Evolutionary conservation across 2,797 vertebrate species (phyloP), one percentile per base, ranked within the genome.

Genomic region (Botia kubotai): DNA sequence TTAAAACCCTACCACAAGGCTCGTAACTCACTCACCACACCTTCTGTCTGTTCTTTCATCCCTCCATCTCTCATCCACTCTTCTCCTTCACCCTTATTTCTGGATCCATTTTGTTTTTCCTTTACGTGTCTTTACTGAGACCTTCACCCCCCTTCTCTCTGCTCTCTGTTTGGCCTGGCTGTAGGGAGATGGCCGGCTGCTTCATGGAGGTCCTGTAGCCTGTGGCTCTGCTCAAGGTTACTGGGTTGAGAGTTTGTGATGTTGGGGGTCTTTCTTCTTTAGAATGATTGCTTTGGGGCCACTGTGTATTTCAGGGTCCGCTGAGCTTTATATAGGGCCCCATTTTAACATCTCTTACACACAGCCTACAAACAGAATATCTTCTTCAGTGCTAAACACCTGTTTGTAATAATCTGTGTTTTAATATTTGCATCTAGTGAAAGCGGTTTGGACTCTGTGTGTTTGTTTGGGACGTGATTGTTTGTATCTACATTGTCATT

Each of bases 131-230:
- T 23, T 65, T 11, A 36, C 65, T 50, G 3, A 36, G 62, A n/a
- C 33, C 16, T n/a, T 2, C 14, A 7, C 26, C 23, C 65, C 52
- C 48, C 1, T 39, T 52, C 19, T 29, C 68, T 63, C 39, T 16
- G 1, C 14, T 58, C 57, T 75, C 52, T 72, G 66, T 82, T 71
- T 57, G 48, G 60, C 48, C 48, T 23, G 39, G 39, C 65, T 77
- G 48, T 48, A 67, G 46, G 70, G 66, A 79, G 46, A 84, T 55
- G 36, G 29, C 73, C n/a, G 48, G 11, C 50, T 74, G 43, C 73
- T 83, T 85, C 79, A 43, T 74, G 82, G 86, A 85, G 82, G 82
- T 87, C 86, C 76, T 55, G 50, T 70, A 73, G 75, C 55, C 68
- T 12, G 50, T 81, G 8, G 67, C 21, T 78, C 16, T 72, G 29